Evolutionary conservation across 2,888 invertebrate genomes (phyloP), one percentile per base, ranked within the genome.

Genomic region (Atherix ibis): DNA sequence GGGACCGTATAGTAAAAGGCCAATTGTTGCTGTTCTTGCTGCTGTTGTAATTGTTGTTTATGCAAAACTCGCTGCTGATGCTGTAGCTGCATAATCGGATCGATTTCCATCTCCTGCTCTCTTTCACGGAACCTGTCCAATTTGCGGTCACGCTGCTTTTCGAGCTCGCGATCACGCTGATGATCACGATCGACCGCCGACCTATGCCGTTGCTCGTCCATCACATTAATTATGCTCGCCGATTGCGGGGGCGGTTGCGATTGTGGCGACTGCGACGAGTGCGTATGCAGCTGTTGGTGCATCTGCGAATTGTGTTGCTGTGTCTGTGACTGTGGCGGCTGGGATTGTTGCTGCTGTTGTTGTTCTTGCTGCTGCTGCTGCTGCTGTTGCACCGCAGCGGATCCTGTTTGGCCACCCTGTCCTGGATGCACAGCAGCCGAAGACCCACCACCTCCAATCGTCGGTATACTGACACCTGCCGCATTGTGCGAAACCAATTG

Each of bases 41-140:
- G n/a, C n/a, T n/a, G n/a, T n/a, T n/a, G n/a, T n/a, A n/a, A n/a
- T n/a, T n/a, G n/a, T n/a, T n/a, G n/a, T n/a, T n/a, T n/a, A n/a
- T n/a, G n/a, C n/a, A n/a, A n/a, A 22, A 10, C 10, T 22, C 53
- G 58, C 38, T 60, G 62, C 19, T 37, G 37, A 13, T 37, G 6
- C 22, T 38, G 42, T 17, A 38, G 39, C 32, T 38, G 39, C 24
- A 34, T 38, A 18, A 38, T 19, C 29, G 39, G 17, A 27, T 38
- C 39, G 26, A 40, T 35, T 27, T 36, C 41, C 34, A 40, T 35
- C 32, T 43, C 38, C 28, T 38, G 37, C 25, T 43, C 43, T 14
- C 40, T 35, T 28, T 42, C 40, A 18, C 39, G 35, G 19, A 35
- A 31, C 12, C 38, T 14, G 13, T 40, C 34, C 15, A 33, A 26